Evolutionary conservation across 2,888 invertebrate genomes (phyloP).

Genomic region (Scelioninae gen. 2): DNA sequence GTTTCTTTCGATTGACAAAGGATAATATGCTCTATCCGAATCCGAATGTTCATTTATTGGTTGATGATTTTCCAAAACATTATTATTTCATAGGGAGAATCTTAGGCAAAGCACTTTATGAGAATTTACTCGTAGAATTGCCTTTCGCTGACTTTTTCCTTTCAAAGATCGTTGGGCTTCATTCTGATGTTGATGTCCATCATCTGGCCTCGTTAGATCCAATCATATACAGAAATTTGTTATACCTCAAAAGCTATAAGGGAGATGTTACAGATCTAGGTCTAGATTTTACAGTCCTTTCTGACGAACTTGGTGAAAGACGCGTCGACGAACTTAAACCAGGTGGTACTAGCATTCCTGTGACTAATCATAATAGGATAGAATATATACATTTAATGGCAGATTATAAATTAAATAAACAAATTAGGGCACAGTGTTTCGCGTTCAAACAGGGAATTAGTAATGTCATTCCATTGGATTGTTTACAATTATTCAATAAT

Average conservation of each 20-base stretch:
- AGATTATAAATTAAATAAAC: constrained; percentile 95
- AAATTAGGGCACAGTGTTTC: constrained; percentile 89
- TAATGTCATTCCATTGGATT: constrained; percentile 92
- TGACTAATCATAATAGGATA: constrained; percentile 93
- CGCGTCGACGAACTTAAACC: constrained; percentile 93
- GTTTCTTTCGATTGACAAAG: constrained; percentile 91
- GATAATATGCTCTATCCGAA: constrained; percentile 97
- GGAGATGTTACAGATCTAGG: constrained; percentile 92
- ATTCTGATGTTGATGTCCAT: constrained; percentile 89
- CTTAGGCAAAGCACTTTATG: constrained; percentile 96
- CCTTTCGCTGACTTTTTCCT: constrained; percentile 98
- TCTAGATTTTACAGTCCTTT: constrained; percentile 94
- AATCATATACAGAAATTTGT: constrained; percentile 91
- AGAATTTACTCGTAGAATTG: constrained; percentile 94
- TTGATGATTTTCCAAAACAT: constrained; percentile 91
- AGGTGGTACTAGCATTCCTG: constrained; percentile 91
- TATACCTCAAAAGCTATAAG: constrained; percentile 89
- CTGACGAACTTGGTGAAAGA: constrained; percentile 92
- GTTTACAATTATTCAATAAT: constrained; percentile 96
- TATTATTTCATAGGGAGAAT: constrained; percentile 89
- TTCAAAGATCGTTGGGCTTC: constrained; percentile 88
- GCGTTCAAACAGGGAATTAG: constrained; percentile 94
- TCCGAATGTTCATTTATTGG: constrained; percentile 91
- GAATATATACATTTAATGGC: constrained; percentile 98
- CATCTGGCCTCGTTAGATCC: constrained; percentile 96